These are phyloP conservation scores for Oxyruncus cristatus DNA, from an alignment of 2,113 vertebrate species.

Conservation along the genomic window DNA sequence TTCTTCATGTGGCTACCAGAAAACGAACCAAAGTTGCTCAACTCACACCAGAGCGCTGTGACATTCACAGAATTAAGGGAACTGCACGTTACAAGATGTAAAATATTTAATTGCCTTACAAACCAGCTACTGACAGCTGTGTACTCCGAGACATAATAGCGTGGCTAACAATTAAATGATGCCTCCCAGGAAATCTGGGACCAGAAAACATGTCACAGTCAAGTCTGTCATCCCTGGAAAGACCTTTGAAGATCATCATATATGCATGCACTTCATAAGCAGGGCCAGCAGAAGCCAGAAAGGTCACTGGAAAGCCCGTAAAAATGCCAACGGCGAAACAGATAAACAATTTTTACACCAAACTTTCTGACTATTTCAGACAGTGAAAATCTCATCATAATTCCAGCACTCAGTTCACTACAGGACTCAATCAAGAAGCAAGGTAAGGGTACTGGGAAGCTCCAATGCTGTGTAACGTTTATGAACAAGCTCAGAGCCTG, in stretches of 20 bases:
- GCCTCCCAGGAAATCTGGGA: not conserved
- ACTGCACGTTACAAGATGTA: slow-evolving; percentile 11
- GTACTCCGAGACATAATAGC: not conserved
- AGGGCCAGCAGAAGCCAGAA: not conserved
- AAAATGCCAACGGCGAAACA: not conserved
- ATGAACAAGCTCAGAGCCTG: not conserved
- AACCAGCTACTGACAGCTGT: slow-evolving; percentile 16
- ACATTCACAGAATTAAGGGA: slow-evolving; percentile 47
- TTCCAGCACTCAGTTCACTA: not conserved
- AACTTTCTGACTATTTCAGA: not conserved
- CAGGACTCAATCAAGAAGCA: not conserved
- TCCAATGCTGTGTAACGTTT: not conserved
- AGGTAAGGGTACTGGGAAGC: not conserved
- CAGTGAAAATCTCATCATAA: not conserved
- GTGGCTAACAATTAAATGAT: slow-evolving; percentile 4
- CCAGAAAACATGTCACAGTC: not conserved
- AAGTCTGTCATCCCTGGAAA: not conserved
- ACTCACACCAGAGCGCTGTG: not conserved
- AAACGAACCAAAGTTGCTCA: not conserved
- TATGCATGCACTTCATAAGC: rapidly evolving
- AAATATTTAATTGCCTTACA: not conserved
- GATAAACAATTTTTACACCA: not conserved
- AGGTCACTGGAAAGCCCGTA: not conserved
- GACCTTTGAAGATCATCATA: not conserved
- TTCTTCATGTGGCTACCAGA: not conserved